These are phyloP conservation scores for Spilogale gracilis DNA, from an alignment of 2,113 vertebrate species.

Conservation along the genomic window DNA sequence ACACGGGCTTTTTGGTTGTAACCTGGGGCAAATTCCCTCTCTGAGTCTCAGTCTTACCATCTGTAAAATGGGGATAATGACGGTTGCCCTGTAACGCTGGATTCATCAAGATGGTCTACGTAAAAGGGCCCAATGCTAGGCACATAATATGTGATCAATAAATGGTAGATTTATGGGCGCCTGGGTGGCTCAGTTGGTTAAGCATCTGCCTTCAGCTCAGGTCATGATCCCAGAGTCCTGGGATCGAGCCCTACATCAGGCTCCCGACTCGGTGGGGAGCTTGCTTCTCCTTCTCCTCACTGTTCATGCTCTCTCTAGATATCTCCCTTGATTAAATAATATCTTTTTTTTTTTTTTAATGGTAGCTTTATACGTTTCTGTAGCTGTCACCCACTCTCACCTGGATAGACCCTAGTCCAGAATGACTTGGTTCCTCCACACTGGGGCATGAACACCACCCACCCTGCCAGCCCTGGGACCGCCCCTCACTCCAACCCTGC, in stretches of 20 bases:
- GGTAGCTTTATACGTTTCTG: neutral
- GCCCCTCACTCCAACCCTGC: rapidly evolving
- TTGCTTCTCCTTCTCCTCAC: too few species aligned
- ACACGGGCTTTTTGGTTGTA: neutral
- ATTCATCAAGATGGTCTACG: neutral
- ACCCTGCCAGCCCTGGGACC: neutral
- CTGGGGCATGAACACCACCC: neutral
- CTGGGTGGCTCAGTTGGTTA: too few species aligned
- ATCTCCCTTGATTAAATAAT: too few species aligned
- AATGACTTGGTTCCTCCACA: neutral
- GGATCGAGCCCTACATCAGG: too few species aligned
- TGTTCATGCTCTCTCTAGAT: too few species aligned
- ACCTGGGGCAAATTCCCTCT: neutral
- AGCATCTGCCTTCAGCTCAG: too few species aligned
- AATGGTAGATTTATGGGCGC: neutral
- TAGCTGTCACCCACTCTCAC: neutral
- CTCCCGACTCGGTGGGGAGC: too few species aligned
- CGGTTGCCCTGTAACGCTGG: neutral
- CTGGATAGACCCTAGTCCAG: neutral
- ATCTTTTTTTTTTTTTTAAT: too few species aligned
- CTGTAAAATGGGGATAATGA: neutral
- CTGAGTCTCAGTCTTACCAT: neutral
- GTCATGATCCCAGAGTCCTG: too few species aligned
- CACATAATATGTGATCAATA: too few species aligned
- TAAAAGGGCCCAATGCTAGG: neutral